These are phyloP conservation scores for Exephanes ischioxanthus DNA, from an alignment of 2,888 invertebrate genomes.

Conservation along the genomic window DNA sequence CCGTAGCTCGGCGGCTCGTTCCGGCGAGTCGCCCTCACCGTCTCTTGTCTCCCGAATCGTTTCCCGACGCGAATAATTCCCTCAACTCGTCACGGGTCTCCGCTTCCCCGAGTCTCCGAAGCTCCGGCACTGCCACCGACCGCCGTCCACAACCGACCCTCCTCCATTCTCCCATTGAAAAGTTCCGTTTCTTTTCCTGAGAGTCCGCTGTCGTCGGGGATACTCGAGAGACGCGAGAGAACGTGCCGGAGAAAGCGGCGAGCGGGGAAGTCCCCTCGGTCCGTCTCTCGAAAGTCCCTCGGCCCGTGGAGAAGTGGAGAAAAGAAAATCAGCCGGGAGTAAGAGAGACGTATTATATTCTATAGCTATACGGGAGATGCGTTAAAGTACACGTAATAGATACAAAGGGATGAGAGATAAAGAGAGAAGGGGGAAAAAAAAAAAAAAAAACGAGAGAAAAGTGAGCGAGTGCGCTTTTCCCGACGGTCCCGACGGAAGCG, in stretches of 20 bases:
- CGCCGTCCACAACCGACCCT: neutral
- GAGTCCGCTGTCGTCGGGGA: constrained; percentile 17
- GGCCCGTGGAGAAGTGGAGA: constrained; percentile 26
- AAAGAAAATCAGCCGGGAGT: neutral
- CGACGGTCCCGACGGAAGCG: constrained; percentile 23
- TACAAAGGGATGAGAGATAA: constrained; percentile 22
- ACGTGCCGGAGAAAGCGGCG: constrained; percentile 23
- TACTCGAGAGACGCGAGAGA: constrained; percentile 10
- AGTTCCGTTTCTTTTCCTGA: constrained; percentile 27
- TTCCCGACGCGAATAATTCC: constrained; percentile 51
- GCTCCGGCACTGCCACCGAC: neutral
- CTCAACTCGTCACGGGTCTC: constrained; percentile 29
- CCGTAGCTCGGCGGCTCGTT: neutral
- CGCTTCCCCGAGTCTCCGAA: neutral
- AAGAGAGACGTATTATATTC: constrained; percentile 11
- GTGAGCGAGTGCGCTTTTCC: constrained; percentile 38
- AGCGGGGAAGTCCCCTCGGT: constrained; percentile 8
- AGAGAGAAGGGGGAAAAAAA: constrained; percentile 7
- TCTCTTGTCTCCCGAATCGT: constrained; percentile 39
- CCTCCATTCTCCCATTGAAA: constrained; percentile 42
- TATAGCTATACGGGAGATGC: constrained; percentile 18
- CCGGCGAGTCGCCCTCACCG: too few relatives aligned
- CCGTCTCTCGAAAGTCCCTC: neutral
- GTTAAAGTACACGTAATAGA: constrained; percentile 37
- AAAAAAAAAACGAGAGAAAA: neutral